Conservation (phyloP, 1,140 invertebrate genomes). For the Hylaeus volcanicus region DNA sequence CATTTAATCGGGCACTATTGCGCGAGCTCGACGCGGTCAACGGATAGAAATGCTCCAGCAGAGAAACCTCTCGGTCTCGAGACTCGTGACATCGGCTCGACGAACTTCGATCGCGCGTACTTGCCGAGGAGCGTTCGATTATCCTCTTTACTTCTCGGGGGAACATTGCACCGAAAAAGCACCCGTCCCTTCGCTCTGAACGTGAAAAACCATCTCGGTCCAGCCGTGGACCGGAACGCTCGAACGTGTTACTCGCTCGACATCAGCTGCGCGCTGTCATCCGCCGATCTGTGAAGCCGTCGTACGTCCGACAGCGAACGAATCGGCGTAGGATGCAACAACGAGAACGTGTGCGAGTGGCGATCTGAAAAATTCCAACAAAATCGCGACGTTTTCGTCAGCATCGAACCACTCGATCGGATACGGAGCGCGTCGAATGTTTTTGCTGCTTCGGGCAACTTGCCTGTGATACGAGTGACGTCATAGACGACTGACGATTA, state of each 20-base stretch:
- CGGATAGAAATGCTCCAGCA: not conserved
- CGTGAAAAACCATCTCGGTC: conserved; percentile 27
- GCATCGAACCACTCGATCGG: not conserved
- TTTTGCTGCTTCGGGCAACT: too few relatives aligned
- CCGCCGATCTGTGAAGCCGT: conserved; percentile 78
- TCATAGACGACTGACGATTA: too few relatives aligned
- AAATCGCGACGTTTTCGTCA: not conserved
- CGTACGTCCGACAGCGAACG: conserved; percentile 80
- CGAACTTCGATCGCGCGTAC: conserved; percentile 6
- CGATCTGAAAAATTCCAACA: conserved; percentile 71
- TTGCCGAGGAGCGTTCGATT: conserved; percentile 5
- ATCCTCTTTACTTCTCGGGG: not conserved
- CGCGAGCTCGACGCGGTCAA: too few relatives aligned
- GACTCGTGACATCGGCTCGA: conserved; percentile 2
- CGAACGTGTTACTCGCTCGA: conserved; percentile 73
- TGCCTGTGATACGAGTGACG: too few relatives aligned
- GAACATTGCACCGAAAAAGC: conserved; percentile 10
- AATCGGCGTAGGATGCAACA: conserved; percentile 80
- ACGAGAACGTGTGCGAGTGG: conserved; percentile 78
- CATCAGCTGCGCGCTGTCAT: conserved; percentile 81
- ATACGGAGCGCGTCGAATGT: too few relatives aligned
- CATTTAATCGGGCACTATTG: not conserved
- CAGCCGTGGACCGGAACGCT: not conserved
- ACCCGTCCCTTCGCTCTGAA: conserved; percentile 11
- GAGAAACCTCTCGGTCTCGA: not conserved